Evolutionary conservation across 2,113 vertebrate species (phyloP).

Genomic region (Alouatta palliata): DNA sequence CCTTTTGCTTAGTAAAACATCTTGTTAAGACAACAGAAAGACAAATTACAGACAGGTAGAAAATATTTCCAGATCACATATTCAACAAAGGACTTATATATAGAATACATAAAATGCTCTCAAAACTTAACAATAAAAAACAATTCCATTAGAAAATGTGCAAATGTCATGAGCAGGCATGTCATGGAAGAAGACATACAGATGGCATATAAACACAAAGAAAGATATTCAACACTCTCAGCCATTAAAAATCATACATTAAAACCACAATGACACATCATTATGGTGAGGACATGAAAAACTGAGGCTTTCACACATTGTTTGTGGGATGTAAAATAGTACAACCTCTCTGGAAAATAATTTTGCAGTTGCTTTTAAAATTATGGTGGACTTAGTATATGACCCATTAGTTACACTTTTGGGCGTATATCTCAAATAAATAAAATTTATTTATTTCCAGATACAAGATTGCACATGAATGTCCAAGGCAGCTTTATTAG

Average conservation of each 20-base stretch:
- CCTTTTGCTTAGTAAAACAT: background rate
- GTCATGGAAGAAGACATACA: too few species aligned
- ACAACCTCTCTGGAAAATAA: background rate
- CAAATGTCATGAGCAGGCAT: too few species aligned
- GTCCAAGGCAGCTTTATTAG: background rate
- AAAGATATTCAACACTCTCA: background rate
- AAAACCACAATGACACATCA: background rate
- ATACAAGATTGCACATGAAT: background rate
- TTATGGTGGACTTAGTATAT: background rate
- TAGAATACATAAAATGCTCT: background rate
- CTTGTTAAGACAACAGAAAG: background rate
- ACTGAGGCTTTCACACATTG: background rate
- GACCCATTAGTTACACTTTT: background rate
- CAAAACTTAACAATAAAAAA: too few species aligned
- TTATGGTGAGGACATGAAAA: background rate
- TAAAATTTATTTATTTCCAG: background rate
- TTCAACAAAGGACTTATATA: background rate
- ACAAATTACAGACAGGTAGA: background rate
- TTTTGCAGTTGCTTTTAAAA: background rate
- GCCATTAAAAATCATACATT: background rate
- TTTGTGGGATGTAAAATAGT: background rate
- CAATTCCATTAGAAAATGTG: too few species aligned
- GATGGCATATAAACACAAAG: too few species aligned
- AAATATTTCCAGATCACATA: background rate
- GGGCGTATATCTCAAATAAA: background rate